Conservation (phyloP, 2,797 vertebrate species). For the Darevskia nairensis region DNA sequence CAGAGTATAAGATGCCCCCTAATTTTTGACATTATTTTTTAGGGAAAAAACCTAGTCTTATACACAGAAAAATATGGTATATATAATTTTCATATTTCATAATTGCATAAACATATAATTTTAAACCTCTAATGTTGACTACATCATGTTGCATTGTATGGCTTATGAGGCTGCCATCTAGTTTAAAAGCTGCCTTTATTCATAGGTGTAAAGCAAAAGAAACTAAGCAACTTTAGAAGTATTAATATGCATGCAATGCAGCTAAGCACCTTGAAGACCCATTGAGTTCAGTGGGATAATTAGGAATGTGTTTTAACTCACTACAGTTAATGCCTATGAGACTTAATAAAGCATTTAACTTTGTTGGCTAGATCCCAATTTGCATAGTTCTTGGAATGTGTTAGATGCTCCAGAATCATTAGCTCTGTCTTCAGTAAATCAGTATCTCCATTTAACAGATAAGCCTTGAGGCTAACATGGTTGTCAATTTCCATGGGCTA, state of each 20-base stretch:
- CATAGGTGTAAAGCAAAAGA: background rate
- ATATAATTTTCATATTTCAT: background rate
- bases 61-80: too few species aligned
- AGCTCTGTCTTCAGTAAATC: too few species aligned
- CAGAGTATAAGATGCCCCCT: too few species aligned
- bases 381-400: background rate
- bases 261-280: background rate
- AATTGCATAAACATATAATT: background rate
- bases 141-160: background rate
- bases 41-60: too few species aligned
- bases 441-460: background rate
- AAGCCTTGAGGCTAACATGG: background rate
- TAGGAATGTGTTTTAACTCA: background rate
- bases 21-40: too few species aligned
- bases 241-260: background rate
- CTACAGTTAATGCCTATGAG: background rate
- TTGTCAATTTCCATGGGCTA: background rate
- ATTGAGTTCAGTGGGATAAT: background rate
- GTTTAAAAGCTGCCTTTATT: background rate
- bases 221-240: background rate
- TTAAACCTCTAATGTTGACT: background rate
- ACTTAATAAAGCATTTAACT: background rate
- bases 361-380: background rate
- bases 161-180: background rate
- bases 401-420: background rate